These are phyloP conservation scores for Scaptomyza montana DNA, from an alignment of 1,140 invertebrate genomes.

Conservation along the genomic window DNA sequence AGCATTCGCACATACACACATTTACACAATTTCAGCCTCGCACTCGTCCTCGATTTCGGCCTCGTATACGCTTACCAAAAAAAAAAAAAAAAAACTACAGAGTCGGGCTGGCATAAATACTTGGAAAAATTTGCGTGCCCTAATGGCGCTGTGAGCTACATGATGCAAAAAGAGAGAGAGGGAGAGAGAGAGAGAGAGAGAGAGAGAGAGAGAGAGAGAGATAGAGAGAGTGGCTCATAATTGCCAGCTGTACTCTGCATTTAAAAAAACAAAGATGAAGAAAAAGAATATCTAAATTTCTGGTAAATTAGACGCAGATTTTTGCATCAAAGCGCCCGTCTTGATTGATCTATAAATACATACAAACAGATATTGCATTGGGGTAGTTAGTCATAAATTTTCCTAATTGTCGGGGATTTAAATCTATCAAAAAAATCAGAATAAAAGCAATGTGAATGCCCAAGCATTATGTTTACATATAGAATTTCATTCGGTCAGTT, in stretches of 20 bases:
- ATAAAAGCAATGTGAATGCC: too few species aligned
- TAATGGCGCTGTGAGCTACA: slow-evolving; percentile 11
- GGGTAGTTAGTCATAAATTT: slow-evolving; percentile 40
- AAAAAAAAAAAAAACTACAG: neutral
- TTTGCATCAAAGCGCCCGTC: slow-evolving; percentile 41
- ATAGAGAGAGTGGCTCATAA: slow-evolving; percentile 2
- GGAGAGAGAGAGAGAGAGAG: too few species aligned
- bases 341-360: slow-evolving; percentile 56
- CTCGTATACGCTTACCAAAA: slow-evolving; percentile 34
- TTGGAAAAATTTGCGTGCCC: slow-evolving; percentile 73
- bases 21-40: slow-evolving; percentile 18
- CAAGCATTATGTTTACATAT: slow-evolving; percentile 29
- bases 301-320: slow-evolving; percentile 63
- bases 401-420: slow-evolving; percentile 53
- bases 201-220: neutral
- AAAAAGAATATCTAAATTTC: slow-evolving; percentile 33
- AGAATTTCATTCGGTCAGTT: slow-evolving; percentile 69
- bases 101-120: slow-evolving; percentile 40
- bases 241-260: slow-evolving; percentile 69
- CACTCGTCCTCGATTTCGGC: slow-evolving; percentile 18
- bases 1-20: neutral
- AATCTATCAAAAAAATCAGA: neutral
- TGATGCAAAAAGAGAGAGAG: neutral
- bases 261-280: neutral
- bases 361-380: slow-evolving; percentile 9